Conservation (phyloP, 1,140 invertebrate genomes). For the Saccostrea glomerata region DNA sequence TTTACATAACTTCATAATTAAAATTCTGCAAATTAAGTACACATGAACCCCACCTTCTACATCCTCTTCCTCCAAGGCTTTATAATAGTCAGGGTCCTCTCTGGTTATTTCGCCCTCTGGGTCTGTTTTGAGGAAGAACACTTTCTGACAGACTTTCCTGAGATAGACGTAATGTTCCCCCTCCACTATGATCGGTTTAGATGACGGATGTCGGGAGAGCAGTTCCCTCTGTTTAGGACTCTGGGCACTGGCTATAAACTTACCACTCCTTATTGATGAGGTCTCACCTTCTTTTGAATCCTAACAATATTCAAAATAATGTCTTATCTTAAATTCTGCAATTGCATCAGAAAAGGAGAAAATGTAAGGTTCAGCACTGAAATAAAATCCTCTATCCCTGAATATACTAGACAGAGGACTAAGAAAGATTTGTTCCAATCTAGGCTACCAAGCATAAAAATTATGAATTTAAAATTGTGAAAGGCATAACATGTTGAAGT, state of each 20-base stretch:
- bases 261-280: conserved; percentile 83
- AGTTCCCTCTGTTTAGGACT: conserved; percentile 88
- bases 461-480: too few relatives aligned
- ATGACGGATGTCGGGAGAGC: conserved; percentile 85
- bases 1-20: too few relatives aligned
- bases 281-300: background rate
- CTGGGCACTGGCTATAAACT: conserved; percentile 96
- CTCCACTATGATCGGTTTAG: conserved; percentile 90
- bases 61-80: conserved; percentile 32
- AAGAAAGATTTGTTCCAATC: too few relatives aligned
- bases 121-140: conserved; percentile 91
- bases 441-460: too few relatives aligned
- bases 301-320: too few relatives aligned
- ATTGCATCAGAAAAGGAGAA: too few relatives aligned
- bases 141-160: conserved; percentile 86
- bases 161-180: conserved; percentile 93
- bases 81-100: conserved; percentile 60
- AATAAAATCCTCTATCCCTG: too few relatives aligned
- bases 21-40: too few relatives aligned
- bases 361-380: too few relatives aligned
- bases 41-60: background rate
- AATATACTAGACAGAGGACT: too few relatives aligned
- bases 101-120: conserved; percentile 75
- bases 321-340: too few relatives aligned
- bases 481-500: too few relatives aligned